Evolutionary conservation across 1,140 invertebrate genomes (phyloP), one percentile per base, ranked within the genome.

Genomic region (Ceratosolen solmsi): DNA sequence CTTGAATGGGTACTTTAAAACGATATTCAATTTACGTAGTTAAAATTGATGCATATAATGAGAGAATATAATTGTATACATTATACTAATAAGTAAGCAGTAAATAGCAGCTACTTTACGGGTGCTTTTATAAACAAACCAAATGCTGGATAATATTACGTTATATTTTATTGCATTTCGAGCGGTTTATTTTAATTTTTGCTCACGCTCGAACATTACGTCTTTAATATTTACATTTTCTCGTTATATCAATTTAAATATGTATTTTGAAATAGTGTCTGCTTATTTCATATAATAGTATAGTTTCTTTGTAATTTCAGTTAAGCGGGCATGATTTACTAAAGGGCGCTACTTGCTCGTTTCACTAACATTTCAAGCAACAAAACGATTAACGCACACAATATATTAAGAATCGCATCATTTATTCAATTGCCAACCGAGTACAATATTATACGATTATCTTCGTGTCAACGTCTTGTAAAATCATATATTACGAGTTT

Each of bases 1-100:
- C 17, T 38, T 38, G 17, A 25, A 36, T n/a, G 63, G 27, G 20
- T 38, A 11, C 20, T 68, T 38, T 38, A 9, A 68, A n/a, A 27
- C 5, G 20, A 17, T 20, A 3, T 65, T 65, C 63, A 22, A 68
- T 38, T 68, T 38, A 38, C 33, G 20, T 68, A 38, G 63, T 68
- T 38, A n/a, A 68, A 20, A 5, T 65, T 36, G 33, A 65, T 65
- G 63, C 51, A 17, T 15, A 22, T 54, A 54, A 54, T 54, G 51
- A 54, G 51, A 22, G 27, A 36, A 65, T 65, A 65, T 65, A 65
- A 65, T 65, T 65, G 30, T 36, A 65, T 65, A 36, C 63, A 65
- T 65, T 36, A 65, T 36, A 17, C 20, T 68, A 68, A 68, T 68
- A 68, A 38, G 63, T n/a, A 68, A 8, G 63, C 3, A 68, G 63